These are phyloP conservation scores for Bos indicus DNA, from an alignment of 2,113 vertebrate species.

Conservation along the genomic window DNA sequence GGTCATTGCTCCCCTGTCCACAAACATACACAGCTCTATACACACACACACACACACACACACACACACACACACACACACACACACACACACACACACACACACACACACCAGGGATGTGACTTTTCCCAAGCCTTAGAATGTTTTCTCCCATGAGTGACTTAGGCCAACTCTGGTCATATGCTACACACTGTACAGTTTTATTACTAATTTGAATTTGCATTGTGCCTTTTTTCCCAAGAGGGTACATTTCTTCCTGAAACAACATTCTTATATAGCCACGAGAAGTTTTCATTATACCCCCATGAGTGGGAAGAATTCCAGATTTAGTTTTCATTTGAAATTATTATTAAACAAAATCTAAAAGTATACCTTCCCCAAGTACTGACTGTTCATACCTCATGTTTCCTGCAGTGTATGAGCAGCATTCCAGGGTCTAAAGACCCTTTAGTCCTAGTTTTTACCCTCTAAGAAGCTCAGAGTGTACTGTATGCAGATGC, in stretches of 20 bases:
- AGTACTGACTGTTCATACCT: background rate
- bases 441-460: background rate
- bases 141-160: background rate
- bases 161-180: conserved; percentile 19
- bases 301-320: background rate
- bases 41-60: background rate
- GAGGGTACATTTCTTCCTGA: conserved; percentile 16
- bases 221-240: conserved; percentile 26
- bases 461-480: background rate
- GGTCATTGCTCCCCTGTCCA: conserved; percentile 16
- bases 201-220: conserved; percentile 51
- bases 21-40: conserved; percentile 28
- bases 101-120: background rate
- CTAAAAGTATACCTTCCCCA: background rate
- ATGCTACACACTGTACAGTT: conserved; percentile 38
- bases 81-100: background rate
- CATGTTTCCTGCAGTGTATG: background rate
- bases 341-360: conserved; percentile 41
- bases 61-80: background rate
- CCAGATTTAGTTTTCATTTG: conserved; percentile 5
- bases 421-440: background rate
- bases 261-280: conserved; percentile 31
- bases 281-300: conserved; percentile 35
- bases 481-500: background rate
- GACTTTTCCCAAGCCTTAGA: conserved; percentile 26